Evolutionary conservation across 2,888 invertebrate species (phyloP).

Genomic region (Biston stratarius): DNA sequence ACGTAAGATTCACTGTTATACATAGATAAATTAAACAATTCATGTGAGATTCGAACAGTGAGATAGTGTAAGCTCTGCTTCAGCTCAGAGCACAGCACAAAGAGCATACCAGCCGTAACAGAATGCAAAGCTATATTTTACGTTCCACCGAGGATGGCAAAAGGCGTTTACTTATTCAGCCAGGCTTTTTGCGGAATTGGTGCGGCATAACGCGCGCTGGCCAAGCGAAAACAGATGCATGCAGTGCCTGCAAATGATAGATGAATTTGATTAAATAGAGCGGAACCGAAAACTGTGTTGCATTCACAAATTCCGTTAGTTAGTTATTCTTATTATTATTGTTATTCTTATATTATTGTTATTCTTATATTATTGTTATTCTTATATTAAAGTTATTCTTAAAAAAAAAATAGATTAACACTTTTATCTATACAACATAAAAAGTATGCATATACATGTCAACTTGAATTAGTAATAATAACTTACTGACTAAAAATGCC

Average conservation of each 20-base stretch:
- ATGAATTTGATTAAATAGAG: slow-evolving; percentile 23
- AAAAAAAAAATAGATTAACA: too few species aligned
- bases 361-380: too few species aligned
- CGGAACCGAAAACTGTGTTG: slow-evolving; percentile 12
- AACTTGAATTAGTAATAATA: too few species aligned
- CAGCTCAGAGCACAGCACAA: slow-evolving; percentile 50
- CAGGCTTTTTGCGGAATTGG: slow-evolving; percentile 24
- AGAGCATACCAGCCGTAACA: slow-evolving; percentile 35
- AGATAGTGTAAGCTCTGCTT: background rate
- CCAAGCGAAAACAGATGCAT: slow-evolving; percentile 14
- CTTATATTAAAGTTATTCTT: too few species aligned
- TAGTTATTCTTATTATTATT: background rate
- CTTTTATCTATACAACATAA: too few species aligned
- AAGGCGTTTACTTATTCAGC: slow-evolving; percentile 23
- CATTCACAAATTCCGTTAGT: slow-evolving; percentile 6
- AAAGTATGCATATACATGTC: too few species aligned
- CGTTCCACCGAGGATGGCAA: slow-evolving; percentile 37
- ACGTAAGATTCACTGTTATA: too few species aligned
- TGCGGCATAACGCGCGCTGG: slow-evolving; percentile 8
- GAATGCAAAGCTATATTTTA: slow-evolving; percentile 45
- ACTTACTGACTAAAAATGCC: too few species aligned
- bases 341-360: too few species aligned
- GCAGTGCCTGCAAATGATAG: slow-evolving; percentile 10
- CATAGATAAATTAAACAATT: background rate
- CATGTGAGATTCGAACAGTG: background rate